Conservation (phyloP, 2,888 invertebrate genomes). For the Eupithecia tripunctaria region DNA sequence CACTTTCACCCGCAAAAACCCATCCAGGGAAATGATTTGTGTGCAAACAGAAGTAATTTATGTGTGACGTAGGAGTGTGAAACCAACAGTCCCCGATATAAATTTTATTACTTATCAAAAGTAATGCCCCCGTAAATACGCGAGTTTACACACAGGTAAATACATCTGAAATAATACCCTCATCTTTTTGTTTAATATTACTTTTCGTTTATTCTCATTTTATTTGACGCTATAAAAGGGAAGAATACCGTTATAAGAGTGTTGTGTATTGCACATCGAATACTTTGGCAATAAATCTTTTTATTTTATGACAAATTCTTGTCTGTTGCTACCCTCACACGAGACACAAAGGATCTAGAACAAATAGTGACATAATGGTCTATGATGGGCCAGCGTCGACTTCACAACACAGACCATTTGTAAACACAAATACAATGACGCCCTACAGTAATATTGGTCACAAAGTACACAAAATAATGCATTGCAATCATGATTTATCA, state of each 20-base stretch:
- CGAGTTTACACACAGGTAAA: slow-evolving; percentile 60
- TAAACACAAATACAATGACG: slow-evolving; percentile 75
- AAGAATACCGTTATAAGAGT: slow-evolving; percentile 77
- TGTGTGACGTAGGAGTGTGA: slow-evolving; percentile 25
- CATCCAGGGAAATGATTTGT: slow-evolving; percentile 47
- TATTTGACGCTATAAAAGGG: slow-evolving; percentile 80
- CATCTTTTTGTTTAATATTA: slow-evolving; percentile 73
- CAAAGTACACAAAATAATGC: slow-evolving; percentile 71
- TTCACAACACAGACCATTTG: slow-evolving; percentile 68
- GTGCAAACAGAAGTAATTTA: slow-evolving; percentile 38
- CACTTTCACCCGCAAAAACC: slow-evolving; percentile 53
- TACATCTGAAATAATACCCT: slow-evolving; percentile 68
- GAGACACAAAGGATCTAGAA: slow-evolving; percentile 74
- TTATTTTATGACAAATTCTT: slow-evolving; percentile 84
- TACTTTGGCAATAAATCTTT: slow-evolving; percentile 77
- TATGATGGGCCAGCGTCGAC: slow-evolving; percentile 73
- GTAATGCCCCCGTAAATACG: slow-evolving; percentile 57
- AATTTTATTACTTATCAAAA: slow-evolving; percentile 52
- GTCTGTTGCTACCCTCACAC: slow-evolving; percentile 67
- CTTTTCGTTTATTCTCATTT: slow-evolving; percentile 76
- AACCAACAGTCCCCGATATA: slow-evolving; percentile 31
- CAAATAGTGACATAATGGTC: slow-evolving; percentile 78
- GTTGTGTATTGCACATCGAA: slow-evolving; percentile 67
- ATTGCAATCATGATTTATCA: slow-evolving; percentile 73
- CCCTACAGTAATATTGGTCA: slow-evolving; percentile 67